Evolutionary conservation across 2,888 invertebrate species (phyloP), one percentile per base, ranked within the genome.

Genomic region (Athalia cordata): DNA sequence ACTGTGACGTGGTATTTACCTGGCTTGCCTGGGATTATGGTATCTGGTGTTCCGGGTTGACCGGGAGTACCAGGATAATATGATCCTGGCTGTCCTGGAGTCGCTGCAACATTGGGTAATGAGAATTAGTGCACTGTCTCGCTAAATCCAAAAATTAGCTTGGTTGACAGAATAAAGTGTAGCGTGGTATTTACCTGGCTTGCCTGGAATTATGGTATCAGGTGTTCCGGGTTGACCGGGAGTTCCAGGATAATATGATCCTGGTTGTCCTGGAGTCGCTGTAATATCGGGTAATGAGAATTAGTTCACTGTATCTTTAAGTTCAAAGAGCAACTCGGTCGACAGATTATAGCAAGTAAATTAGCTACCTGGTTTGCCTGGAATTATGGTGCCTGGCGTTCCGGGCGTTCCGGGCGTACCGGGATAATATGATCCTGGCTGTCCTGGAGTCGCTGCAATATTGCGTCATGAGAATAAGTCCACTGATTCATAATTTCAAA

Each of bases 371-470:
- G 29, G 29, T 29, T 29, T 29, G 29, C 29, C 29, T 29, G 29
- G 29, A 29, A 29, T 29, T 29, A 29, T 29, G 29, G 57, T 52
- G 3, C 82, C 82, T 52, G 84, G 81, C 0, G 43, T 45, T 50
- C 90, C 90, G 47, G 82, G 85, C 76, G 85, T 81, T 9, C 90
- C 90, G 9, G 29, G 29, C 29, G 29, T 55, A 55, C n/a, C 59
- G 65, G 66, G 77, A 67, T 55, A 47, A 6, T 13, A n/a, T 7
- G 7, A n/a, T 0, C 67, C 67, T 1, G 67, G 67, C 13, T 67
- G 67, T 29, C 29, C 45, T 8, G 82, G 80, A n/a, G 74, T 68
- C 9, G 79, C 61, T 2, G 82, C 77, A 7, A 70, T 78, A n/a
- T n/a, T n/a, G n/a, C n/a, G n/a, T n/a, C n/a, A n/a, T 5, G 82